phyloP scores from a whole-genome alignment of 1,140 invertebrate species.

The Bombus balteatus region DNA sequence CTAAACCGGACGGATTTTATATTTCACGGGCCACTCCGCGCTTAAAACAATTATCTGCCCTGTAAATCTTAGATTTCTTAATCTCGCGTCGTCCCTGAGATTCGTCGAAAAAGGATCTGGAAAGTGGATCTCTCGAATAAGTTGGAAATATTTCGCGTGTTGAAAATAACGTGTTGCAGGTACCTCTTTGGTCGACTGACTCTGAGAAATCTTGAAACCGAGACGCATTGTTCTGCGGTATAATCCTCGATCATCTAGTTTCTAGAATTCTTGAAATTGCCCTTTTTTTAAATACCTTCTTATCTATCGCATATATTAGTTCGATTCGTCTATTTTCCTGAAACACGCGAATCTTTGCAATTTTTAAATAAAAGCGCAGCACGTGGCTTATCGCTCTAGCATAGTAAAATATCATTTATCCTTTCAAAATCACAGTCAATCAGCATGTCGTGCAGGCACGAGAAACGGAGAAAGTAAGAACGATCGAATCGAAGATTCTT shows the following conservation, averaged over 20 bases:
- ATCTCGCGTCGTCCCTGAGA: background rate
- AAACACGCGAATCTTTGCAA: background rate
- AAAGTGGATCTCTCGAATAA: background rate
- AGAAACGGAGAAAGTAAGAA: background rate
- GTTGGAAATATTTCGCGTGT: background rate
- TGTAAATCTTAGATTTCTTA: conserved; percentile 57
- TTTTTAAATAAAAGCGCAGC: background rate
- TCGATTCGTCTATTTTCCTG: too few relatives aligned
- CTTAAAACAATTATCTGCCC: conserved; percentile 55
- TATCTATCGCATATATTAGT: too few relatives aligned
- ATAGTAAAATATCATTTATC: background rate
- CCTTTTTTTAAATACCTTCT: background rate
- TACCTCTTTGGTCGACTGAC: background rate
- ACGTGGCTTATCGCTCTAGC: too few relatives aligned
- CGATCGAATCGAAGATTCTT: background rate
- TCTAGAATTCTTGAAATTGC: background rate
- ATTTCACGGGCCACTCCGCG: conserved; percentile 29
- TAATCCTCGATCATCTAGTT: too few relatives aligned
- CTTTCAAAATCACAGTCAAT: background rate
- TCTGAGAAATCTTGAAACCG: background rate
- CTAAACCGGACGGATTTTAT: conserved; percentile 58
- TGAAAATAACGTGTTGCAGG: background rate
- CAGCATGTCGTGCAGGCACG: background rate
- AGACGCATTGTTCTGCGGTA: background rate
- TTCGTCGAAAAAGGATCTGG: background rate